phyloP scores from a whole-genome alignment of 1,140 invertebrate species.

The Propsilocerus akamusi region DNA sequence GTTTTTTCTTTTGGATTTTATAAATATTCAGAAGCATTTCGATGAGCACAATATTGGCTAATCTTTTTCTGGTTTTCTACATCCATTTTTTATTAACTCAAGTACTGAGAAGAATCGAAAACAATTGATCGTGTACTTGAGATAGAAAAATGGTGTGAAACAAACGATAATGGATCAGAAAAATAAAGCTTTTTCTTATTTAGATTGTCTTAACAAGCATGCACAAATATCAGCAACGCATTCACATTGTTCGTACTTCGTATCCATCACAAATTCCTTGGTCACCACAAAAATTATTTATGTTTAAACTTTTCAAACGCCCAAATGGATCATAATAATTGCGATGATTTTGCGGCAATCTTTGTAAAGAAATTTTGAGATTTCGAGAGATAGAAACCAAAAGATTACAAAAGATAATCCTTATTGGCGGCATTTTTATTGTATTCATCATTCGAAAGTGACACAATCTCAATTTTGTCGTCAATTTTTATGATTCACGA shows the following conservation, averaged over 20 bases:
- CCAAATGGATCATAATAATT: conserved; percentile 1
- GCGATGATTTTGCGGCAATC: neutral
- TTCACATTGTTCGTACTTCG: conserved; percentile 59
- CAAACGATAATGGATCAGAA: neutral
- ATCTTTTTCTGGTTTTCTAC: no score
- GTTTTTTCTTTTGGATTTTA: no score
- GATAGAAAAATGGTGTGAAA: conserved; percentile 2
- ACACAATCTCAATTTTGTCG: neutral
- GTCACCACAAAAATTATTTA: conserved; percentile 41
- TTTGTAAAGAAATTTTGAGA: neutral
- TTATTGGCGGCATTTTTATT: neutral
- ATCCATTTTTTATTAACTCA: no score
- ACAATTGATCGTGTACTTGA: neutral
- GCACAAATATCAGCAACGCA: conserved; percentile 77
- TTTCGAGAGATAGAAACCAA: neutral
- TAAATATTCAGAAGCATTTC: no score
- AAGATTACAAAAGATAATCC: neutral
- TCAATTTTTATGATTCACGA: neutral
- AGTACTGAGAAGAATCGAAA: conserved; percentile 1
- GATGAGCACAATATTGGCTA: no score
- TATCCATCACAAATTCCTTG: conserved; percentile 42
- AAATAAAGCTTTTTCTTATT: conserved; percentile 16
- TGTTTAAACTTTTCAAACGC: conserved; percentile 45
- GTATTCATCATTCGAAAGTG: no score
- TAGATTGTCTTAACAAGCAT: conserved; percentile 83